Base-by-base conservation (phyloP, 2,113 vertebrate species). In the Sinocyclocheilus anophthalmus region DNA sequence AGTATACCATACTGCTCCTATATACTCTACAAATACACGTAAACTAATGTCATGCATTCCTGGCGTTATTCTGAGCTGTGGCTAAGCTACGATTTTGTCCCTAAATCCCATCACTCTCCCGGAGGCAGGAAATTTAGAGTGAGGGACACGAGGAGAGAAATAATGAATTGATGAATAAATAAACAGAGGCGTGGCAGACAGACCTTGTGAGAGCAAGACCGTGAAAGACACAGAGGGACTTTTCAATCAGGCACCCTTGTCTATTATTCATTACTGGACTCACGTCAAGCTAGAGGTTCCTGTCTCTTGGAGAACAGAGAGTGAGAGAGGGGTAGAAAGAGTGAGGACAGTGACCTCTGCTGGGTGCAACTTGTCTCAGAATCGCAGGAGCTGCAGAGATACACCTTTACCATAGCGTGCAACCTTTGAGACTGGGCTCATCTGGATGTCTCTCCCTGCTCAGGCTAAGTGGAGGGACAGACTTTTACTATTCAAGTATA, bases 111-210 rank as follows among this genome's bases (percentile, higher is more conserved):
- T 9, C 83, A 61, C 26, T 80, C 76, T 76, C 69, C 30, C 1
- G 55, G 9, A 26, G 70, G 69, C 72, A 88, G n/a, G 57, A 81
- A 73, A 83, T 70, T 4, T 42, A n/a, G 6, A 76, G 73, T 83
- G 59, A 85, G 73, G 83, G 76, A 65, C 81, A 75, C 12, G 45
- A 26, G 83, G 16, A 76, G 53, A 88, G 85, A 85, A 88, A 87
- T 87, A 87, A 91, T 90, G 81, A 89, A 88, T 59, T 88, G 63
- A 91, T 91, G 81, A 91, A 91, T 90, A 91, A 91, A 88, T 92
- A 90, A 92, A 87, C 79, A 48, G 48, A 84, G 82, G 83, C 77
- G 76, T 83, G 33, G 63, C 84, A 33, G 24, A 57, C 65, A 50
- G 86, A 55, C 37, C 42, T 87, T 79, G 75, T 48, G 87, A 67